Percentiles rank a stretch among this genome's conserved stretches.
phyloP scores from a whole-genome alignment of 2,888 invertebrate species.

The Morpho deidamia region DNA sequence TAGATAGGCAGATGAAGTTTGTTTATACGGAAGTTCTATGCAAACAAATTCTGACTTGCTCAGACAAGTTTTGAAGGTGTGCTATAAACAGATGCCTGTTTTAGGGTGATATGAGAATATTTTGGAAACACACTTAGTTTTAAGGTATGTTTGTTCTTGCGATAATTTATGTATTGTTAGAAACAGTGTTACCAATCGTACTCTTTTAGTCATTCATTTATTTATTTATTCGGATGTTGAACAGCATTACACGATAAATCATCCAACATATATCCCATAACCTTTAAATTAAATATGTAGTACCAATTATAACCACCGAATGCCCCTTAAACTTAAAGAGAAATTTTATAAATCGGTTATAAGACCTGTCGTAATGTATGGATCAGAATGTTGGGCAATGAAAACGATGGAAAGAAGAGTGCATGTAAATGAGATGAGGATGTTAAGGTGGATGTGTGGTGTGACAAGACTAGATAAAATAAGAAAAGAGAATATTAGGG shows the following conservation, averaged over 20 bases:
- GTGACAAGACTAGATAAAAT: too few species aligned
- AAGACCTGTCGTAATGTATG: too few species aligned
- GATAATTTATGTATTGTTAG: not conserved
- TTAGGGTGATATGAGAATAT: constrained; percentile 1
- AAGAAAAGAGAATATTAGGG: too few species aligned
- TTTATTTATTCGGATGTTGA: not conserved
- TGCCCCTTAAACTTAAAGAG: too few species aligned
- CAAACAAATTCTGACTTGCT: not conserved
- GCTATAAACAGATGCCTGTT: not conserved
- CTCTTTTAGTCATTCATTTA: not conserved
- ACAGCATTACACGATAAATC: not conserved
- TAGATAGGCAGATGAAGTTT: not conserved
- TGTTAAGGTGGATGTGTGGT: too few species aligned
- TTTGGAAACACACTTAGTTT: not conserved
- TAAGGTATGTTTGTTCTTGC: not conserved
- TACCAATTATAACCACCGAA: not conserved
- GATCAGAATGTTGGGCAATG: too few species aligned
- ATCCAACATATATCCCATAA: not conserved
- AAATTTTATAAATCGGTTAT: too few species aligned
- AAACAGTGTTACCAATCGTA: not conserved
- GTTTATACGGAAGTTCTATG: not conserved
- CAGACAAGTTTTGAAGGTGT: not conserved
- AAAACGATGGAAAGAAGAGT: too few species aligned
- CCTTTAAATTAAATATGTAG: not conserved
- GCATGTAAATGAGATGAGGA: too few species aligned